Percentiles rank a stretch among this genome's conserved stretches.
Conservation (phyloP, 1,140 invertebrate genomes). For the Drosophila yakuba region DNA sequence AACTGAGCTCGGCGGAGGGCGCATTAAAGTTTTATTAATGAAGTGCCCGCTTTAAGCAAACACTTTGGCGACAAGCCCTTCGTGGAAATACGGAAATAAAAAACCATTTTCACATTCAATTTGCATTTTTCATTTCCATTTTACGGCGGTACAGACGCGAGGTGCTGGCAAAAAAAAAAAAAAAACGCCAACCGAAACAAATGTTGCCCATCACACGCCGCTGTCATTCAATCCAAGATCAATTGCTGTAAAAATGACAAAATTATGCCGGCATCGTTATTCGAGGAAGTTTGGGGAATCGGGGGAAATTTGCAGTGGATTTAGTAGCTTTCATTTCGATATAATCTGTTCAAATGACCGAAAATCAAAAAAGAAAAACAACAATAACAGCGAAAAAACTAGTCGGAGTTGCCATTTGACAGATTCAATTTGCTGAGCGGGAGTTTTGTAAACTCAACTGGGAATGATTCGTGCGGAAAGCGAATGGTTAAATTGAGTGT, state of each 20-base stretch:
- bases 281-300: background rate
- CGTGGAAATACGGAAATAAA: conserved; percentile 14
- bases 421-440: conserved; percentile 66
- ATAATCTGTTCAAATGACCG: conserved; percentile 71
- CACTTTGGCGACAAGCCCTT: conserved; percentile 25
- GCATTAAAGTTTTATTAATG: conserved; percentile 48
- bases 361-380: conserved; percentile 17
- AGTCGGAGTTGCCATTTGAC: conserved; percentile 62
- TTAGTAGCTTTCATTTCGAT: conserved; percentile 64
- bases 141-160: conserved; percentile 22
- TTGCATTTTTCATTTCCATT: conserved; percentile 74
- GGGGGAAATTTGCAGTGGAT: conserved; percentile 31
- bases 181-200: conserved; percentile 38
- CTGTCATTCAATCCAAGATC: conserved; percentile 77
- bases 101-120: conserved; percentile 49
- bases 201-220: conserved; percentile 30
- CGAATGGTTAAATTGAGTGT: conserved; percentile 46
- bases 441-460: conserved; percentile 43
- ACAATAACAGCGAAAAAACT: conserved; percentile 46
- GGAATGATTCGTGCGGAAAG: conserved; percentile 48
- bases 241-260: conserved; percentile 82
- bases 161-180: background rate
- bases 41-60: conserved; percentile 45
- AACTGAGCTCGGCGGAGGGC: conserved; percentile 2
- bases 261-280: conserved; percentile 57